Evolutionary conservation across 2,797 vertebrate genomes (phyloP).

Genomic region (Amblyopsis hoosieri): DNA sequence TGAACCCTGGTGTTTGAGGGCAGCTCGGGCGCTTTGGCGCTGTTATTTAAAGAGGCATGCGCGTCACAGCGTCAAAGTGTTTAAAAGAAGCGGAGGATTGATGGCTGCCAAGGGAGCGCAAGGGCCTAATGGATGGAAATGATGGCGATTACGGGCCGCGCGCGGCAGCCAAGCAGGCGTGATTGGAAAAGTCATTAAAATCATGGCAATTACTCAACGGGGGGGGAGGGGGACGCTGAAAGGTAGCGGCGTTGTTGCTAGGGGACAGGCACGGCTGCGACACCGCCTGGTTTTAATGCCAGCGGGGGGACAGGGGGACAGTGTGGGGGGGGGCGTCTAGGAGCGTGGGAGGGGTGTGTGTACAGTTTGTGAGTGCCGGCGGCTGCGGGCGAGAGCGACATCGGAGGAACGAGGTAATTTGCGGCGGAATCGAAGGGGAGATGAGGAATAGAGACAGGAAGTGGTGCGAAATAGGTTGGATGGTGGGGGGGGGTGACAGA

Average conservation of each 20-base stretch:
- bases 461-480: background rate
- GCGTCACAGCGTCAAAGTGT: conserved; percentile 24
- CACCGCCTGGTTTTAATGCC: conserved; percentile 13
- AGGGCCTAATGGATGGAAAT: conserved; percentile 63
- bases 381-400: background rate
- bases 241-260: conserved; percentile 26
- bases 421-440: background rate
- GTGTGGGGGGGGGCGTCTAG: background rate
- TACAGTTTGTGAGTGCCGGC: background rate
- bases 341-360: background rate
- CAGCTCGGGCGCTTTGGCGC: conserved; percentile 22
- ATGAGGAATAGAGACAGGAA: conserved; percentile 11
- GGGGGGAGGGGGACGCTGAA: conserved; percentile 24
- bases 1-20: conserved; percentile 21
- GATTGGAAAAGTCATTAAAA: conserved; percentile 65
- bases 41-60: conserved; percentile 21
- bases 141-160: conserved; percentile 46
- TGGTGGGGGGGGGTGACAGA: background rate
- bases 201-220: conserved; percentile 48
- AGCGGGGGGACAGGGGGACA: background rate
- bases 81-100: conserved; percentile 52
- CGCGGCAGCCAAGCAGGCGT: conserved; percentile 55
- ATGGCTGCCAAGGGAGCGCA: conserved; percentile 50
- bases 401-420: background rate
- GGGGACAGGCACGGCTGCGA: background rate